phyloP scores from a whole-genome alignment of 2,797 vertebrate genomes.

The Enteromius treurensis region DNA sequence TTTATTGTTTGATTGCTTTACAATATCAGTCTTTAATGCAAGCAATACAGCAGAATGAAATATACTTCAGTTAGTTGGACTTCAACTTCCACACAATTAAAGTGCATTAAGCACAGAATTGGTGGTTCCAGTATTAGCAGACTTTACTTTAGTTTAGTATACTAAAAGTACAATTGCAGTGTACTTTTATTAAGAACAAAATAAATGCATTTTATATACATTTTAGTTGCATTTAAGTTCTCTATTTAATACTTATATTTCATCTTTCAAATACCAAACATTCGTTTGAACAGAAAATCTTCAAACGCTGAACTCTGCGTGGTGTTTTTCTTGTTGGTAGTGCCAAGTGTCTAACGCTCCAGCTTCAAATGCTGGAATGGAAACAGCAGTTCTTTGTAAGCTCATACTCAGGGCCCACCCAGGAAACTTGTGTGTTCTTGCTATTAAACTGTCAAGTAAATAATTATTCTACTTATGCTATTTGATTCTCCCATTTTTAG shows the following conservation, averaged over 20 bases:
- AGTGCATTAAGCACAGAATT: not conserved
- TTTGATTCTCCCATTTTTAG: constrained; percentile 54
- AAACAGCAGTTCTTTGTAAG: constrained; percentile 85
- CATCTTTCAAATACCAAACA: not conserved
- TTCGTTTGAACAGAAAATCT: not conserved
- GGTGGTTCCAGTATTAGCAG: not conserved
- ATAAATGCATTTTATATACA: not conserved
- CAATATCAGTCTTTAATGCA: not conserved
- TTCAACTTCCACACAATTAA: too few relatives aligned
- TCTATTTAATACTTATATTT: not conserved
- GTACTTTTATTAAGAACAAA: not conserved
- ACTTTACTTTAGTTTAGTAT: not conserved
- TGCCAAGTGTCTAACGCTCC: constrained; percentile 81
- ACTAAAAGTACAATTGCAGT: not conserved
- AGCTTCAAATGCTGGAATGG: constrained; percentile 72
- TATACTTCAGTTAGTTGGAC: too few relatives aligned
- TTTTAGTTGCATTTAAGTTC: not conserved
- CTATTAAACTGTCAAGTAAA: constrained; percentile 58
- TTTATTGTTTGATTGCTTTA: not conserved
- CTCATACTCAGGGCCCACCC: constrained; percentile 78
- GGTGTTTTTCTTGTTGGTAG: constrained; percentile 64
- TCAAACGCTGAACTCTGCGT: too few relatives aligned
- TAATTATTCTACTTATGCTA: constrained; percentile 54
- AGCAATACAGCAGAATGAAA: not conserved
- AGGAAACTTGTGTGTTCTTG: constrained; percentile 46